Evolutionary conservation across 1,140 invertebrate species (phyloP).

Genomic region (Polypedilum vanderplanki): DNA sequence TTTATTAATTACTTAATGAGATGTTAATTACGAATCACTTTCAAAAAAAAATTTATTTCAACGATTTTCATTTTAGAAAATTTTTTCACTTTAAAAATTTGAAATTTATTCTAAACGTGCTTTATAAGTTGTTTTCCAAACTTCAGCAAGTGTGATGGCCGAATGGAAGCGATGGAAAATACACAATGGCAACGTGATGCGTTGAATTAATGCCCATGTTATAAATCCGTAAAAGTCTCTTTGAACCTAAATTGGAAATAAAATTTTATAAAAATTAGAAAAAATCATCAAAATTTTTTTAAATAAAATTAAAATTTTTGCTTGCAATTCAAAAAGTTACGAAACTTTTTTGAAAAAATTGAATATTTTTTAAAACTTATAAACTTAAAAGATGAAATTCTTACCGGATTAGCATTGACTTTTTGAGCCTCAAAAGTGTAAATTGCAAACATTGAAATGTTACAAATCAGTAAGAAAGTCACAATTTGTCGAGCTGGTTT

Average conservation of each 20-base stretch:
- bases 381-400: conserved; percentile 31
- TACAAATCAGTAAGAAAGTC: conserved; percentile 90
- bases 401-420: conserved; percentile 80
- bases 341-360: no score
- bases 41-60: neutral
- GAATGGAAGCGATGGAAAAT: conserved; percentile 98
- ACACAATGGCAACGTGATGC: conserved; percentile 86
- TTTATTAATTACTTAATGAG: no score
- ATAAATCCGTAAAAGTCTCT: conserved; percentile 89
- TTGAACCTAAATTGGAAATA: conserved; percentile 52
- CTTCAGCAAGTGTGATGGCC: conserved; percentile 91
- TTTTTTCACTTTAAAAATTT: no score
- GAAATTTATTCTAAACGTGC: conserved; percentile 67
- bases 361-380: no score
- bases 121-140: conserved; percentile 97
- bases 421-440: conserved; percentile 95
- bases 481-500: conserved; percentile 93
- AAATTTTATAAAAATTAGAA: conserved; percentile 35
- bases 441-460: conserved; percentile 91
- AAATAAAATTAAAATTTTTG: no score
- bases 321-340: no score
- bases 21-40: no score
- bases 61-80: neutral
- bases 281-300: conserved; percentile 27
- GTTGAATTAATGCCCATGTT: conserved; percentile 89